A percentile compares a stretch with the other conserved stretches of the same genome.
Conservation (phyloP, 2,113 vertebrate genomes). For the Todiramphus saurophagus region DNA sequence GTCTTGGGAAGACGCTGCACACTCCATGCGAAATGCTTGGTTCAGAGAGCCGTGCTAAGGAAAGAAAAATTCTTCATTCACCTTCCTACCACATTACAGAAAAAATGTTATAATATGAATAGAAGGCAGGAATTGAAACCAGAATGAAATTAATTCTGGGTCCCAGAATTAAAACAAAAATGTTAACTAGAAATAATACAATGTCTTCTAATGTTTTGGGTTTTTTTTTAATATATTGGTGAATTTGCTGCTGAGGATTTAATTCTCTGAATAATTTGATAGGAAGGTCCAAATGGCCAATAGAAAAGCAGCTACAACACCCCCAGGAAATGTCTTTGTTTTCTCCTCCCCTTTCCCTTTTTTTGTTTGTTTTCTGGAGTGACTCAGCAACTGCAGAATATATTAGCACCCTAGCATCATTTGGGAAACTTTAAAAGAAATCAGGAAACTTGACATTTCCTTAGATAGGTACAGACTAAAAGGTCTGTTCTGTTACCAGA, state of each 20-base stretch:
- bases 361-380: not conserved
- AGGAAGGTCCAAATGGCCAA: not conserved
- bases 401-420: not conserved
- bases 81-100: not conserved
- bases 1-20: not conserved
- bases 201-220: not conserved
- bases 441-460: not conserved
- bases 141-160: not conserved
- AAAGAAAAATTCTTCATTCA: not conserved
- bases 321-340: not conserved
- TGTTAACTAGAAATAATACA: not conserved
- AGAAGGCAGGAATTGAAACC: not conserved
- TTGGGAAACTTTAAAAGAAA: not conserved
- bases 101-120: not conserved
- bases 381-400: not conserved
- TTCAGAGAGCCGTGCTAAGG: not conserved
- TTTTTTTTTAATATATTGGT: not conserved
- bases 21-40: not conserved
- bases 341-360: not conserved
- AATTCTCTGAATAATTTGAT: not conserved
- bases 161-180: not conserved
- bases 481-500: not conserved
- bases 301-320: not conserved
- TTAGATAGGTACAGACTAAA: not conserved
- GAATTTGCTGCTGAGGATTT: not conserved